Percentiles rank a stretch among this genome's conserved stretches.
Evolutionary conservation across 2,797 vertebrate species (phyloP).

Genomic region (Erpetoichthys calabaricus): DNA sequence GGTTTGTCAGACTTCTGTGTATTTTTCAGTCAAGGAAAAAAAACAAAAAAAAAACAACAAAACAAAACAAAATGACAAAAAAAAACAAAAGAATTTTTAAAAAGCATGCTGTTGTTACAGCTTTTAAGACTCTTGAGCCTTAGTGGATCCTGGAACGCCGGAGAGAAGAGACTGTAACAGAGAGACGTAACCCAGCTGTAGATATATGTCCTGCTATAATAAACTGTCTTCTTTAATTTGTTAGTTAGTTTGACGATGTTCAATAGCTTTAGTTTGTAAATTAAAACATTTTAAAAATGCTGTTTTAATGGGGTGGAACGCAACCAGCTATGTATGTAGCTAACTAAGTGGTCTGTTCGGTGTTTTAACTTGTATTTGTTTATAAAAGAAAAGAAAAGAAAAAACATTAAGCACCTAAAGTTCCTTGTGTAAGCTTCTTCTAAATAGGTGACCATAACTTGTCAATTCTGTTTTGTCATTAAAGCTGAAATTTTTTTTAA

Average conservation of each 20-base stretch:
- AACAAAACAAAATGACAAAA: too few relatives aligned
- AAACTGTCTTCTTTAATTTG: constrained; percentile 61
- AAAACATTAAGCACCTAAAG: constrained; percentile 56
- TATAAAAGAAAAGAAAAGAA: constrained; percentile 54
- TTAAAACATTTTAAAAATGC: constrained; percentile 65
- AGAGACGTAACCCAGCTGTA: constrained; percentile 55
- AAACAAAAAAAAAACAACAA: too few relatives aligned
- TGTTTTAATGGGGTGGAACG: constrained; percentile 71
- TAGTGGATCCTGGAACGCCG: constrained; percentile 52
- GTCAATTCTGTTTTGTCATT: constrained; percentile 79
- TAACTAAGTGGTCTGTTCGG: constrained; percentile 83
- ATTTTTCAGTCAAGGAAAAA: constrained; percentile 26
- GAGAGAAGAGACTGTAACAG: constrained; percentile 53
- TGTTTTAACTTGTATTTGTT: constrained; percentile 99
- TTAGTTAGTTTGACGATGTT: constrained; percentile 72
- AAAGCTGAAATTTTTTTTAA: constrained; percentile 75
- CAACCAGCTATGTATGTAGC: constrained; percentile 82
- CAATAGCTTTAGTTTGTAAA: constrained; percentile 73
- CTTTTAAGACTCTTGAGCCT: constrained; percentile 49
- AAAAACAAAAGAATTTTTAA: constrained; percentile 12
- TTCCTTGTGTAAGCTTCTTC: constrained; percentile 83
- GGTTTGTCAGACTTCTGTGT: constrained; percentile 62
- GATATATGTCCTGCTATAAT: constrained; percentile 61
- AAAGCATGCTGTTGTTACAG: constrained; percentile 64
- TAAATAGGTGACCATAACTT: constrained; percentile 90